Evolutionary conservation across 1,140 invertebrate genomes (phyloP), one percentile per base, ranked within the genome.

Genomic region (Drosophila aff.): DNA sequence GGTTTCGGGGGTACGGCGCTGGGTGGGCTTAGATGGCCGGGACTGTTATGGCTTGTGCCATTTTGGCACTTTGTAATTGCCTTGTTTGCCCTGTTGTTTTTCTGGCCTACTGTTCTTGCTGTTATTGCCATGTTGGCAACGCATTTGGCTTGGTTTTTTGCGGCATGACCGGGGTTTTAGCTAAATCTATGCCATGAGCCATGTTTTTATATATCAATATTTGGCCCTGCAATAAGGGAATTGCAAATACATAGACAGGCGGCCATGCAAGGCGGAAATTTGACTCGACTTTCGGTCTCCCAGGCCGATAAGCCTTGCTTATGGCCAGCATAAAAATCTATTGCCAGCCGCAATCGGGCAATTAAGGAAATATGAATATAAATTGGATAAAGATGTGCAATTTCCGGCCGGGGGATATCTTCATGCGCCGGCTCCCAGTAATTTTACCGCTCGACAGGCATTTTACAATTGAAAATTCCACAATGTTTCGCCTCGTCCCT

Each of bases 21-120:
- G 36, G 36, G 43, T 11, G 28, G 31, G 55, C 59, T 52, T 66
- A 76, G 59, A 47, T 57, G 31, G 23, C 31, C 71, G 60, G 75
- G 65, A 82, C 74, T 84, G 85, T 87, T 87, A 87, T 89, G 81
- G 84, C 84, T 79, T 84, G 77, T 84, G 84, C 84, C 85, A 87
- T 87, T 87, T 87, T 87, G 84, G 84, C 84, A 87, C 84, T 89
- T 84, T 87, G 84, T 87, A 87, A 87, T 87, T 87, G 84, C 84
- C 84, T 87, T 87, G 84, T 87, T 87, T 89, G 74, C 81, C 84
- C 77, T 79, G 64, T 79, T 86, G 79, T 86, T 82, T 83, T 57
- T 79, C 62, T 77, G 60, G 66, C 72, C 76, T 78, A 85, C 62
- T 74, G 71, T 67, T 72, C 59, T 55, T 73, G 69, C 79, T 87